Base-by-base conservation (phyloP, 2,797 vertebrate species). In the Platyrinchus mystaceus region DNA sequence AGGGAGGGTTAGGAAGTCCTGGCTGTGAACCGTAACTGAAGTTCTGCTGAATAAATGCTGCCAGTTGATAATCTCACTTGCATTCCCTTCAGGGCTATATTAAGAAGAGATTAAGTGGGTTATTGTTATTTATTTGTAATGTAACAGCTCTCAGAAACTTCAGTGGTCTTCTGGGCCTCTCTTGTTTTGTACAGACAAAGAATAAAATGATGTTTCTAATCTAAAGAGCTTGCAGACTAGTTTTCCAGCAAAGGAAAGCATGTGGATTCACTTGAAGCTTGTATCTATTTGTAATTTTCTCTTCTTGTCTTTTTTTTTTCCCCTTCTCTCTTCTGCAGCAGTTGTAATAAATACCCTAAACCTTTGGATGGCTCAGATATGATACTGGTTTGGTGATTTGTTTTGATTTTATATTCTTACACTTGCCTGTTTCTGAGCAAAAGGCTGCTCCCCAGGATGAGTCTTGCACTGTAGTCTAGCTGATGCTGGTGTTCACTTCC, bases 51-150 rank as follows among this genome's bases (percentile, higher is more conserved):
- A 74, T 92, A 89, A 87, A 84, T 70, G 63, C 74, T 84, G 59
- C 75, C 0, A 0, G 39, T 91, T 87, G 62, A 71, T 93, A 87
- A 85, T 93, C 87, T 92, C 36, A 10, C 75, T 83, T 85, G 46
- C 44, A 59, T 95, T 95, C 68, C 87, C 89, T 92, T 91, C 53
- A 66, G 87, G 84, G 58, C 78, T 87, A 49, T 58, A 91, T 95
- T 96, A 87, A 91, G 68, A 58, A 91, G 75, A 91, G 82, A 94
- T 95, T 95, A 96, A 94, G 36, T 68, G 78, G 75, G 75, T 91
- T 94, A 93, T 95, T 92, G 86, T 80, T 95, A 87, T 69, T 95
- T 93, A 83, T 85, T 93, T 94, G 89, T 93, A 91, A 91, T 58
- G 17, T 78, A 82, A 66, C 46, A 69, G 58, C 50, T 68, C 60